Conservation (phyloP, 2,888 invertebrate species). For the Dynastes tityus region DNA sequence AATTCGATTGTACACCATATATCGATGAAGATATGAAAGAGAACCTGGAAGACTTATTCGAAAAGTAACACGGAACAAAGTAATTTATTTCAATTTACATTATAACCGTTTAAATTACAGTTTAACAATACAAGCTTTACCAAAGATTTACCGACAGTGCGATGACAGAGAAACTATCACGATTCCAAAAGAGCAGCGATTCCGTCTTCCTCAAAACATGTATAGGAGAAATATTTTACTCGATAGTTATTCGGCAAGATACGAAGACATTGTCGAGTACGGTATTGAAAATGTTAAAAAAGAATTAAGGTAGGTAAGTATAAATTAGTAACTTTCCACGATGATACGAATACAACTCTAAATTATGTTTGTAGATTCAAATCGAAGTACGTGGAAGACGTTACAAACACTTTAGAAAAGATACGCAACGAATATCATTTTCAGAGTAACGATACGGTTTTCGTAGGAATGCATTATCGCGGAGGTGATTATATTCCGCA, state of each 20-base stretch:
- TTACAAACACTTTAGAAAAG: constrained; percentile 27
- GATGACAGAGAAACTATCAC: constrained; percentile 20
- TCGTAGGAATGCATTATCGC: constrained; percentile 53
- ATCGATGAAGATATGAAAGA: constrained; percentile 47
- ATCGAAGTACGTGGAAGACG: constrained; percentile 36
- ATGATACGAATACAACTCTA: background rate
- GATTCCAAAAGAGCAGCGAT: constrained; percentile 11
- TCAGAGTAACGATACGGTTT: constrained; percentile 42
- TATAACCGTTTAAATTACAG: constrained; percentile 15
- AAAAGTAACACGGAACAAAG: constrained; percentile 42
- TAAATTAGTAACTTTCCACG: background rate
- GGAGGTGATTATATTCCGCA: constrained; percentile 51
- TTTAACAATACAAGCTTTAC: constrained; percentile 35
- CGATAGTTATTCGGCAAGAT: constrained; percentile 49
- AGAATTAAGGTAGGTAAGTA: constrained; percentile 51
- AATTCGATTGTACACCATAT: constrained; percentile 43
- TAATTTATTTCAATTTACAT: background rate
- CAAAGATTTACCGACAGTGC: constrained; percentile 8
- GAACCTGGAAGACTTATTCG: constrained; percentile 50
- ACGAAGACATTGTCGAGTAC: constrained; percentile 46
- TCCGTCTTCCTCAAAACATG: constrained; percentile 20
- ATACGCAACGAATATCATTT: constrained; percentile 38
- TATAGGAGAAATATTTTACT: constrained; percentile 29
- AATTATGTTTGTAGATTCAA: constrained; percentile 48
- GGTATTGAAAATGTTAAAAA: constrained; percentile 50